Evolutionary conservation across 92 coral and sea anemone species (phyloP), one percentile per base, ranked within the genome.

Genomic region (Epizoanthus scotinus): DNA sequence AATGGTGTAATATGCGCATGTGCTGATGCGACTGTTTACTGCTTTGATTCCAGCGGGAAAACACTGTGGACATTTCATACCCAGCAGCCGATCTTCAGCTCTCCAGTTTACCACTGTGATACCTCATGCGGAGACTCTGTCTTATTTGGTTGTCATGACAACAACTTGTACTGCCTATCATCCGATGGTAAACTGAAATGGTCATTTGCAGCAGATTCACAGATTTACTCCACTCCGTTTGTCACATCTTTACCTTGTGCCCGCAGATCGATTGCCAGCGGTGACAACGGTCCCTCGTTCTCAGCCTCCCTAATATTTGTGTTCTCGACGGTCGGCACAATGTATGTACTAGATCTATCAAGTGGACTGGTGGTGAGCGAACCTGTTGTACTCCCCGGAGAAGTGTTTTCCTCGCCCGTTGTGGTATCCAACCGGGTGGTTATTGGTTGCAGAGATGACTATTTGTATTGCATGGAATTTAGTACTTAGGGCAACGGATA

Each of bases 331-430:
- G 73, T 64, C 20, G 99, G 99, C 29, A 93, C 93, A 44, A 57
- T 95, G 67, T 91, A 85, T 77, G 73, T 78, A 6, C 78, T 95
- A 62, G 86, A 84, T 14, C 77, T 85, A 14, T 44, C 72, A 15
- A 79, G 73, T 47, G 99, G 99, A 12, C 52, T 38, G 71, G 63
- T 57, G 22, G 34, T 91, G 56, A 56, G 61, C 7, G 80, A 73
- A 49, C 86, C 92, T 14, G 87, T 84, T 71, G 70, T 92, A n/a
- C 66, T 95, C 0, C 92, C 91, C 2, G 93, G 99, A 34, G 98
- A 94, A 78, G 95, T 95, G 15, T 95, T 95, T 81, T 95, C 99
- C n/a, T 95, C 99, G 13, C 98, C 99, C 10, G 94, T 89, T 1
- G 77, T 93, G 3, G 79, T 84, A 18, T 90, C 88, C 38, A 66